Evolutionary conservation across 37 sponge, comb jelly and placozoan species (phyloP).

Genomic region (Cladorhizidae sp.): DNA sequence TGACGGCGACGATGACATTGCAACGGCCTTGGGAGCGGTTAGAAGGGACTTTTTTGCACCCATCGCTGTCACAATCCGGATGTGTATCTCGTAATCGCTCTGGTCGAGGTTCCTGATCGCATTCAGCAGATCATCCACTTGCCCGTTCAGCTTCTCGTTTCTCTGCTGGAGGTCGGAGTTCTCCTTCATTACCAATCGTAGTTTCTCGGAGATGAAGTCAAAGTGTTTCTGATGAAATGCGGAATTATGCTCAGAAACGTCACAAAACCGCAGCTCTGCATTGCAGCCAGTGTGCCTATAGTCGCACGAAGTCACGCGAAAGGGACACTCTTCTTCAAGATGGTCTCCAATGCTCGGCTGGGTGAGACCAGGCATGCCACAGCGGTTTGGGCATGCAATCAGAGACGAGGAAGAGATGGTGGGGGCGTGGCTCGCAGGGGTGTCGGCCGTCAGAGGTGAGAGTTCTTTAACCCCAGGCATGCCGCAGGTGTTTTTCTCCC

Average conservation of each 20-base stretch:
- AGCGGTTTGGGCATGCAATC: not conserved
- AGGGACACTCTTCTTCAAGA: conserved; percentile 9
- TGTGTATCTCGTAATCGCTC: too few relatives aligned
- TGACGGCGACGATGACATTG: too few relatives aligned
- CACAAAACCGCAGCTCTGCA: not conserved
- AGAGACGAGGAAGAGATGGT: too few relatives aligned
- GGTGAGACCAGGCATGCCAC: conserved; percentile 1
- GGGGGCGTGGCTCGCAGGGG: too few relatives aligned
- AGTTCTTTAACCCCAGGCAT: not conserved
- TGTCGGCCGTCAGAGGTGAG: too few relatives aligned
- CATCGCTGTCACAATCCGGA: too few relatives aligned
- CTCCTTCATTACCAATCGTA: not conserved
- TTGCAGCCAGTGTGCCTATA: conserved; percentile 8
- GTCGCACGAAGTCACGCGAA: not conserved
- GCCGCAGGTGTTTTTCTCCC: not conserved
- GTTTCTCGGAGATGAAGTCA: not conserved
- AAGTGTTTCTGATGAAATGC: not conserved
- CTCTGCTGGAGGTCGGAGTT: not conserved
- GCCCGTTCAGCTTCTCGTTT: not conserved
- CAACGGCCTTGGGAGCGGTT: too few relatives aligned
- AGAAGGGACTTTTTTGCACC: too few relatives aligned
- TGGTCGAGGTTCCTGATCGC: too few relatives aligned
- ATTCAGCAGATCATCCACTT: not conserved
- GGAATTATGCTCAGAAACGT: not conserved
- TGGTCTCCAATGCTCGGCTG: not conserved